Evolutionary conservation across 2,888 invertebrate genomes (phyloP).

Genomic region (Exocentrus adspersus): DNA sequence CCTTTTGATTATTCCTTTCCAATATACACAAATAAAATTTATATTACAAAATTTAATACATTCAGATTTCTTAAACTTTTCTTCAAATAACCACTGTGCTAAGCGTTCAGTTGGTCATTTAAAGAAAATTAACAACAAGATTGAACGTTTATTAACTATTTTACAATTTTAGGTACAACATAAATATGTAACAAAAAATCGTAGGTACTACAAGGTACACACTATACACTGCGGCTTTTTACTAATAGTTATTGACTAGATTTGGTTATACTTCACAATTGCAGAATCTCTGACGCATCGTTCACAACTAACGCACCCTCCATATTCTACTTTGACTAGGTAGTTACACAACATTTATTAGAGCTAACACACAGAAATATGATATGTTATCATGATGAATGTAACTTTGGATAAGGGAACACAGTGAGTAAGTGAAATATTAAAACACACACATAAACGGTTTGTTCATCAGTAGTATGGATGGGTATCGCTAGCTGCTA

Average conservation of each 20-base stretch:
- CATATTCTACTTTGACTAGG: constrained; percentile 36
- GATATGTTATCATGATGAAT: constrained; percentile 37
- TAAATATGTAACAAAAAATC: constrained; percentile 36
- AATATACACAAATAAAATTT: constrained; percentile 42
- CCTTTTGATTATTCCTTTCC: constrained; percentile 44
- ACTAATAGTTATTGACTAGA: constrained; percentile 44
- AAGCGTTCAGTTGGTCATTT: constrained; percentile 27
- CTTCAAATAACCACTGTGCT: constrained; percentile 38
- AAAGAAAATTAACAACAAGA: constrained; percentile 41
- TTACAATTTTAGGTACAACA: constrained; percentile 41
- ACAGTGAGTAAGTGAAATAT: constrained; percentile 31
- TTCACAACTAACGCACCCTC: constrained; percentile 41
- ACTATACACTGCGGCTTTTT: constrained; percentile 40
- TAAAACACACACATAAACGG: constrained; percentile 31
- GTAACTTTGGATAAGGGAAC: constrained; percentile 35
- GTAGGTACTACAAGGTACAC: constrained; percentile 40
- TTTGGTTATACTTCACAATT: constrained; percentile 47
- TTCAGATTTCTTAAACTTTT: constrained; percentile 40
- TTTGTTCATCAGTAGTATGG: constrained; percentile 33
- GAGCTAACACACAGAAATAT: constrained; percentile 39
- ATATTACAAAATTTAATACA: constrained; percentile 41
- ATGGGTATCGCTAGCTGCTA: constrained; percentile 39
- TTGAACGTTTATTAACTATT: constrained; percentile 37
- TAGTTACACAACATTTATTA: constrained; percentile 42
- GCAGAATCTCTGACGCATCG: constrained; percentile 46